phyloP scores from a whole-genome alignment of 2,888 invertebrate species.

The Hirtodrosophila alboralis region DNA sequence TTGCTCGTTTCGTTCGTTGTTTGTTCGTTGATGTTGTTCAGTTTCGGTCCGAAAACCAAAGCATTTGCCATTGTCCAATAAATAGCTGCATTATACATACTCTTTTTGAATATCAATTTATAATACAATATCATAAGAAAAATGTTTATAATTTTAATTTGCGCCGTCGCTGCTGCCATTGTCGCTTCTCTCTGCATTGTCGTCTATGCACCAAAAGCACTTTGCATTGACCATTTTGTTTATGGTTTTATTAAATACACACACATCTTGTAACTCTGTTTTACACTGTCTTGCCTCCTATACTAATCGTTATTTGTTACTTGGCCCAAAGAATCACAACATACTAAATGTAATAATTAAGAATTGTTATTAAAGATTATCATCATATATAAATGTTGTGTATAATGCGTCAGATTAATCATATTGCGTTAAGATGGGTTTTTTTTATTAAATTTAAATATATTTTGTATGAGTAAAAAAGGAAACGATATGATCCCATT shows the following conservation, averaged over 20 bases:
- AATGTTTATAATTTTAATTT: conserved; percentile 9
- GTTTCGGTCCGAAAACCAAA: conserved; percentile 30
- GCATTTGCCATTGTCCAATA: conserved; percentile 47
- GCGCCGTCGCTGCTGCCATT: conserved; percentile 20
- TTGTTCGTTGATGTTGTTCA: conserved; percentile 67
- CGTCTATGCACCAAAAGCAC: conserved; percentile 41
- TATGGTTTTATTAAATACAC: conserved; percentile 19
- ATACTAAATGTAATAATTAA: neutral
- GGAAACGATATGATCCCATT: too few relatives aligned
- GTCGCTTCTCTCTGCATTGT: conserved; percentile 45
- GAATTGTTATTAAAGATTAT: neutral
- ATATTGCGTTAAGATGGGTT: neutral
- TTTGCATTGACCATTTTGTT: conserved; percentile 29
- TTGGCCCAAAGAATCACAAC: neutral
- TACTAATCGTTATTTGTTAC: conserved; percentile 35
- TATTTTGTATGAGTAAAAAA: too few relatives aligned
- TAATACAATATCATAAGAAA: conserved; percentile 21
- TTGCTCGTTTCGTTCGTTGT: conserved; percentile 67
- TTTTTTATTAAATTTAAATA: neutral
- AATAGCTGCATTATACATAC: conserved; percentile 38
- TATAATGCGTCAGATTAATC: conserved; percentile 1
- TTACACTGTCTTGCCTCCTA: conserved; percentile 37
- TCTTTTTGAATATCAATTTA: conserved; percentile 19
- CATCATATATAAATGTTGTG: conserved; percentile 9
- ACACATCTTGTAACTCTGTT: conserved; percentile 35